Percentiles rank a stretch among this genome's conserved stretches.
Conservation (phyloP, 2,888 invertebrate species). For the Neria commutata region DNA sequence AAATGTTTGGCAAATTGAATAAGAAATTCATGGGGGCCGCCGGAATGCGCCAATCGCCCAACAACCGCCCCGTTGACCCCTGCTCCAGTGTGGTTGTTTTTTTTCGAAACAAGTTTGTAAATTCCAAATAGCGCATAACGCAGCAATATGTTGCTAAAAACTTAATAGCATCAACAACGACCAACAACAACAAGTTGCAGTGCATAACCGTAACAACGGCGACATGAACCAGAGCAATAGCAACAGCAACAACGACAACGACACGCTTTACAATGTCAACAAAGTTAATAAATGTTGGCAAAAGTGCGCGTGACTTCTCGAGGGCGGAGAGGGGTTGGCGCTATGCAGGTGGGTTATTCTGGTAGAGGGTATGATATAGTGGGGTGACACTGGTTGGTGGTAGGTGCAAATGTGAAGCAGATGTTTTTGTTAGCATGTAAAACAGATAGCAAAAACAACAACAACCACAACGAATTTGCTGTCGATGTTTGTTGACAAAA, state of each 20-base stretch:
- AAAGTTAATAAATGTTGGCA: constrained; percentile 48
- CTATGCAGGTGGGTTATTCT: background rate
- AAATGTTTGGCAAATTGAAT: too few relatives aligned
- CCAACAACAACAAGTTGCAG: background rate
- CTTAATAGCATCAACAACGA: background rate
- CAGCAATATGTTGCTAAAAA: background rate
- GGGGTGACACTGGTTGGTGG: constrained; percentile 15
- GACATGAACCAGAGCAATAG: constrained; percentile 32
- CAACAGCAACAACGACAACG: constrained; percentile 20
- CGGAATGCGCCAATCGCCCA: too few relatives aligned
- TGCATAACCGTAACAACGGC: constrained; percentile 29
- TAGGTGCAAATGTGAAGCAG: constrained; percentile 44
- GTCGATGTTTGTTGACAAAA: too few relatives aligned
- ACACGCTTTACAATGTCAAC: constrained; percentile 28
- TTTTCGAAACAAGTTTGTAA: too few relatives aligned
- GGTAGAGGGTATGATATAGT: background rate
- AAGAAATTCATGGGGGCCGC: too few relatives aligned
- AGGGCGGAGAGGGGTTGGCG: constrained; percentile 2
- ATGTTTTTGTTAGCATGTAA: constrained; percentile 52
- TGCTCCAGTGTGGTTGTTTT: too few relatives aligned
- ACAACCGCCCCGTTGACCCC: too few relatives aligned
- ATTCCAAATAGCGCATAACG: too few relatives aligned
- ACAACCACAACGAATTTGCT: constrained; percentile 18
- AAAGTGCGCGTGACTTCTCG: constrained; percentile 18
- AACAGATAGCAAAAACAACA: constrained; percentile 1